Conservation (phyloP, 1,140 invertebrate genomes). For the Drosophila nigromelanica region DNA sequence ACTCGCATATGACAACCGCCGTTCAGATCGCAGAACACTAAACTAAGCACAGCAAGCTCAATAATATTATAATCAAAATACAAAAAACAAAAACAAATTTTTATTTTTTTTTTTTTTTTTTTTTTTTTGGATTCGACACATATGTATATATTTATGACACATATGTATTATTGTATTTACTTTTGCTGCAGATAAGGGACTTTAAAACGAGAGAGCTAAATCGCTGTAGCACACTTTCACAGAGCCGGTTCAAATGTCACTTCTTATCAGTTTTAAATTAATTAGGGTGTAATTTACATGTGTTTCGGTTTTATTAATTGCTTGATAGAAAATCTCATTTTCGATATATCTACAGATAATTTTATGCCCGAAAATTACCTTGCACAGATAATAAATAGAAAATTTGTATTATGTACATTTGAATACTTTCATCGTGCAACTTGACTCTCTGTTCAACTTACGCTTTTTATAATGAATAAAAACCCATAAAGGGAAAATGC, state of each 20-base stretch:
- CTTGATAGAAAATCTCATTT: too few species aligned
- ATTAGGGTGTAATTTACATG: conserved; percentile 42
- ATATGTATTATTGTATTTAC: conserved; percentile 5
- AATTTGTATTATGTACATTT: too few species aligned
- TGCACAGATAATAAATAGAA: too few species aligned
- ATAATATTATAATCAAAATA: conserved; percentile 10
- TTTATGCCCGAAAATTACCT: too few species aligned
- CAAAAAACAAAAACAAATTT: conserved; percentile 9
- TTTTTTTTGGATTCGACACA: conserved; percentile 10
- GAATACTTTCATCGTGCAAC: too few species aligned
- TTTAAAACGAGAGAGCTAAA: conserved; percentile 11
- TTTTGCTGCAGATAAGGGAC: conserved; percentile 26
- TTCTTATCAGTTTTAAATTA: conserved; percentile 40
- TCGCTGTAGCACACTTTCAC: conserved; percentile 36
- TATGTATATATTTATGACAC: neutral
- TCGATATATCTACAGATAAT: neutral
- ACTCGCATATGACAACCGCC: conserved; percentile 15
- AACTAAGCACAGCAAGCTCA: conserved; percentile 20
- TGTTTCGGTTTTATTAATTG: conserved; percentile 19
- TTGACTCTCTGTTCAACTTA: neutral
- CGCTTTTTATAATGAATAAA: neutral
- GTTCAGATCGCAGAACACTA: conserved; percentile 21
- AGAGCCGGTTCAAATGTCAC: conserved; percentile 20
- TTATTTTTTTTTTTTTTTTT: conserved; percentile 3
- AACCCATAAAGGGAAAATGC: neutral